phyloP scores from a whole-genome alignment of 2,113 vertebrate species.

The Clinocottus analis region DNA sequence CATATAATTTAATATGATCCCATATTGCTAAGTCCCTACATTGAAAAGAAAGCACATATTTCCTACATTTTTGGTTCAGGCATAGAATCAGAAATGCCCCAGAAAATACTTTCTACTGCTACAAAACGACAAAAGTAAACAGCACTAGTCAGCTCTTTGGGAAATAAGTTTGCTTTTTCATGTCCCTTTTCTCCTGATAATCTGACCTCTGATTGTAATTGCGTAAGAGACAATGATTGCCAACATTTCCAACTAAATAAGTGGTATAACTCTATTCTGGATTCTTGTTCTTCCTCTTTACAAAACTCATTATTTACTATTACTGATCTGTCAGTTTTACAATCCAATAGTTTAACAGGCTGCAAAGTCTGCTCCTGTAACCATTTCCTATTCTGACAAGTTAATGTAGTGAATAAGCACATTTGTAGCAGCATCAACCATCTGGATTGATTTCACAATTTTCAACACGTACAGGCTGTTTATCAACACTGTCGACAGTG shows the following conservation, averaged over 20 bases:
- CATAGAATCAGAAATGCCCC: neutral
- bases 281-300: neutral
- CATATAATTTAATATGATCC: neutral
- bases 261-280: neutral
- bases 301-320: neutral
- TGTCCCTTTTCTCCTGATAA: neutral
- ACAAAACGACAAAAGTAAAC: neutral
- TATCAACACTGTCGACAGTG: neutral
- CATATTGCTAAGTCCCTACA: neutral
- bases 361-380: neutral
- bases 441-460: slow-evolving; percentile 10
- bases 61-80: too few relatives aligned
- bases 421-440: neutral
- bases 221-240: neutral
- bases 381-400: neutral
- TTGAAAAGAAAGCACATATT: neutral
- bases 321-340: neutral
- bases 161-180: neutral
- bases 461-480: neutral
- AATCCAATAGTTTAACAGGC: neutral
- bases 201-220: neutral
- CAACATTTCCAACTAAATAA: neutral
- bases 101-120: neutral
- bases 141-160: neutral
- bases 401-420: neutral